Conservation (phyloP, 2,797 vertebrate species). For the Megalops cyprinoides region DNA sequence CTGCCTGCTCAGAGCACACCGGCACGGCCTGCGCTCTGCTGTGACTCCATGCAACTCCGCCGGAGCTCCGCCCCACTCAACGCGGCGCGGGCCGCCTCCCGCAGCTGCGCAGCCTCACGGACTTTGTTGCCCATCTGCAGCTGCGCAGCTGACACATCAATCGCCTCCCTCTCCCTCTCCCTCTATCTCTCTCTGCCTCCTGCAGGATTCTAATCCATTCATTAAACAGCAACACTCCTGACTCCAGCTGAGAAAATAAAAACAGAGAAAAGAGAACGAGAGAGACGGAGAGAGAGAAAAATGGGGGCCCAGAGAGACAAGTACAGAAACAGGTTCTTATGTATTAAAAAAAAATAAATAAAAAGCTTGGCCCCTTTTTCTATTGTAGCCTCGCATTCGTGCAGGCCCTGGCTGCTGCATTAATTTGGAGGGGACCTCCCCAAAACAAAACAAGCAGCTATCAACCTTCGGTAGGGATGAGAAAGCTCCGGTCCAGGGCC, state of each 20-base stretch:
- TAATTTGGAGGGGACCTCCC: neutral
- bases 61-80: no score
- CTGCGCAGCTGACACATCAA: no score
- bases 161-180: neutral
- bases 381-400: neutral
- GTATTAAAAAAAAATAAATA: no score
- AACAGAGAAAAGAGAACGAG: neutral
- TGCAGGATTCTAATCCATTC: constrained; percentile 43
- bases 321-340: neutral
- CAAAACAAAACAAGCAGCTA: neutral
- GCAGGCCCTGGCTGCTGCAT: neutral
- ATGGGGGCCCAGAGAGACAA: neutral
- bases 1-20: no score
- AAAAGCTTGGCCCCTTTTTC: neutral
- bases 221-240: neutral
- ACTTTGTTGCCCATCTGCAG: no score
- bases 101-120: no score
- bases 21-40: no score
- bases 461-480: neutral
- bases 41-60: no score
- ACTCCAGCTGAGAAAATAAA: neutral
- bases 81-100: no score
- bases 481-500: neutral
- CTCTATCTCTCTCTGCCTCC: constrained; percentile 36
- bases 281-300: neutral